Evolutionary conservation across 1,140 invertebrate genomes (phyloP).

Genomic region (Druon quercuslanigerum): DNA sequence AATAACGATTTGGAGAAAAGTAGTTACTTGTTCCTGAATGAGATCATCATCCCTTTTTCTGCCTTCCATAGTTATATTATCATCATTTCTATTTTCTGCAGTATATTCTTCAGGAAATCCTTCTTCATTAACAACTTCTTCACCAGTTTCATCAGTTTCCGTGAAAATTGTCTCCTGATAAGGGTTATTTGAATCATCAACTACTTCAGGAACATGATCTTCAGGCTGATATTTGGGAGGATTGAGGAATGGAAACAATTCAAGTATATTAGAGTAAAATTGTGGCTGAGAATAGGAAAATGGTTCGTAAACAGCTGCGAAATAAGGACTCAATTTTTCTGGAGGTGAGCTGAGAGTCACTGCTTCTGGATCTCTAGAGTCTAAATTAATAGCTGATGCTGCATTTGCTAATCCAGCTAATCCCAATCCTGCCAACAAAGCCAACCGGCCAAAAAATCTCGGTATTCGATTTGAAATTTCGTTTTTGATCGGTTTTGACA

Average conservation of each 20-base stretch:
- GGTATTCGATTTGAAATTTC: constrained; percentile 8
- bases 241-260: neutral
- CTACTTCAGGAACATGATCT: neutral
- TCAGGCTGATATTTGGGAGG: neutral
- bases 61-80: neutral
- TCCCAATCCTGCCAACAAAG: constrained; percentile 60
- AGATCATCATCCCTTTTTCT: neutral
- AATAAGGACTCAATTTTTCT: constrained; percentile 45
- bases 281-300: constrained; percentile 36
- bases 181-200: neutral
- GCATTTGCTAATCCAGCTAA: neutral
- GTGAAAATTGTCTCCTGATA: neutral
- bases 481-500: constrained; percentile 11
- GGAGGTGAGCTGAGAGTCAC: constrained; percentile 11
- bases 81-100: neutral
- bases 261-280: constrained; percentile 1
- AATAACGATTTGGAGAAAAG: too few species aligned
- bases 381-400: neutral
- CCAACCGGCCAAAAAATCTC: constrained; percentile 54
- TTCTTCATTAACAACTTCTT: neutral
- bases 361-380: neutral
- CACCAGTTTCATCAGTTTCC: neutral
- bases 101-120: neutral
- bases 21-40: too few species aligned
- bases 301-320: constrained; percentile 56